phyloP scores from a whole-genome alignment of 2,888 invertebrate genomes.

The Ramazzottius varieornatus region DNA sequence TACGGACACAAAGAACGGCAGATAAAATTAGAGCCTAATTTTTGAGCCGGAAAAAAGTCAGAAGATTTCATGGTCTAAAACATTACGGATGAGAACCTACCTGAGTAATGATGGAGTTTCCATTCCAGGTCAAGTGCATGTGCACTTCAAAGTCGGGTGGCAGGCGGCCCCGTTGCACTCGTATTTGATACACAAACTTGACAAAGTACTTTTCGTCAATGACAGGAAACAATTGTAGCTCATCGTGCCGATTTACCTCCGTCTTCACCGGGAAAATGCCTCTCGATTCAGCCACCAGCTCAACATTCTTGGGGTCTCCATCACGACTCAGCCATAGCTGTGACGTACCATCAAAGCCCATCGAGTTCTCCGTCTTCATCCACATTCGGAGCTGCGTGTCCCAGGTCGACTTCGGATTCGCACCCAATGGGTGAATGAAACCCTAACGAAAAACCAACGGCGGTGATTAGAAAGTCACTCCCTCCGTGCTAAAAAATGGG shows the following conservation, averaged over 20 bases:
- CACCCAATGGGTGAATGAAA: conserved; percentile 45
- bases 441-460: no score
- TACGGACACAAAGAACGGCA: no score
- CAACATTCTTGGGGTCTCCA: conserved; percentile 9
- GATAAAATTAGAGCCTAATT: no score
- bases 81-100: no score
- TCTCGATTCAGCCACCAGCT: conserved; percentile 8
- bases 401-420: conserved; percentile 8
- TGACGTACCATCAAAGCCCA: conserved; percentile 7
- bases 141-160: background rate
- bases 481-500: no score
- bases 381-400: conserved; percentile 7
- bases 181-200: background rate
- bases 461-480: no score
- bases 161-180: background rate
- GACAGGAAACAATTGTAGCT: conserved; percentile 14
- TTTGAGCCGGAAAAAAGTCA: no score
- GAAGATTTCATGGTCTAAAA: no score
- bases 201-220: conserved; percentile 6
- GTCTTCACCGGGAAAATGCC: conserved; percentile 8
- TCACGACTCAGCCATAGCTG: conserved; percentile 13
- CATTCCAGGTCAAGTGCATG: background rate
- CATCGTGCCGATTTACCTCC: conserved; percentile 8
- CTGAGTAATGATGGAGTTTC: background rate
- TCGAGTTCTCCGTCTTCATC: background rate